Conservation (phyloP, 2,797 vertebrate genomes). For the Malacoctenus gilli region DNA sequence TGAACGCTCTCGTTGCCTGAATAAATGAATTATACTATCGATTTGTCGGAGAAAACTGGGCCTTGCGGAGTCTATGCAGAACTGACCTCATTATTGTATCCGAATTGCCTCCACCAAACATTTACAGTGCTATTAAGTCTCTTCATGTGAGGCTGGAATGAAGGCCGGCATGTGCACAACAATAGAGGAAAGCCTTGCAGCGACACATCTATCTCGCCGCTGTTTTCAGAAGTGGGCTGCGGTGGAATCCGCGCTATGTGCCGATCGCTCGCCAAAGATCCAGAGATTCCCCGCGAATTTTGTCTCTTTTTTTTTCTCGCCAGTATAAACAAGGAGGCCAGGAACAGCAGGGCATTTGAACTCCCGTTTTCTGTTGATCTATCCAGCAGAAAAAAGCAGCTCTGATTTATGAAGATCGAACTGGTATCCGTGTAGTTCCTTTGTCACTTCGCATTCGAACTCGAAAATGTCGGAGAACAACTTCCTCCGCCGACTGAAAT, state of each 20-base stretch:
- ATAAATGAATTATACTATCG: too few species aligned
- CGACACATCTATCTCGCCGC: constrained; percentile 39
- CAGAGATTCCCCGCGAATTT: constrained; percentile 49
- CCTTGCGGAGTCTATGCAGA: background rate
- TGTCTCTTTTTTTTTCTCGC: constrained; percentile 12
- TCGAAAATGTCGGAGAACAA: too few species aligned
- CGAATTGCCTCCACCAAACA: background rate
- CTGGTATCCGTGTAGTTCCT: too few species aligned
- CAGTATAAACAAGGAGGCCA: background rate
- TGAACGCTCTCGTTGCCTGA: too few species aligned
- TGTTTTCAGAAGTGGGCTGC: constrained; percentile 62
- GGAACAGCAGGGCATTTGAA: too few species aligned
- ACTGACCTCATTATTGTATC: too few species aligned
- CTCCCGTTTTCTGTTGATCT: too few species aligned
- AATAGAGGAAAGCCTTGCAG: constrained; percentile 23
- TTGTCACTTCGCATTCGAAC: too few species aligned
- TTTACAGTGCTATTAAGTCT: constrained; percentile 4
- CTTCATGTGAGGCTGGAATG: constrained; percentile 18
- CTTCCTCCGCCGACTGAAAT: too few species aligned
- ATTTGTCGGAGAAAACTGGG: background rate
- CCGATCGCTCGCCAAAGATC: constrained; percentile 44
- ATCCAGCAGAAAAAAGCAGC: too few species aligned
- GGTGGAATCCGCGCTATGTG: constrained; percentile 69
- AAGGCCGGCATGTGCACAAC: constrained; percentile 6
- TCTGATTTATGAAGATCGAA: background rate